Base-by-base conservation (phyloP, 2,113 vertebrate species). In the Mionectes macconnelli region DNA sequence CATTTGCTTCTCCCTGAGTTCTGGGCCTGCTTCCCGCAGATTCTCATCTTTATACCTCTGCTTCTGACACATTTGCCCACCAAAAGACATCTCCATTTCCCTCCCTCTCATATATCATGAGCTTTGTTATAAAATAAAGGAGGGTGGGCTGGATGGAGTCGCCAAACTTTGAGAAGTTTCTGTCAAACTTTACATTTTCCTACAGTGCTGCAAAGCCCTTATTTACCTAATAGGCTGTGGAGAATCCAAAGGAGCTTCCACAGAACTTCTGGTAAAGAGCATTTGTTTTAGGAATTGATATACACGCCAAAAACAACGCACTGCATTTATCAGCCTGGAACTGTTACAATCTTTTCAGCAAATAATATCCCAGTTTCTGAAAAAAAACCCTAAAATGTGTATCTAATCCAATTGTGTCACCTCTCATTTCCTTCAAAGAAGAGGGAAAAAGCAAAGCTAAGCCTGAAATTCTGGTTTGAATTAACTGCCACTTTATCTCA, bases 401-500 rank as follows among this genome's bases (percentile, higher is more conserved):
- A n/a, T 80, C 90, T 91, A 94, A 96, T 94, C 93, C 85, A 84
- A 73, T 78, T 90, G 53, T 96, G 80, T 93, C 91, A 93, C 84
- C 66, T 97, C 84, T 94, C 88, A 79, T 91, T 94, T 97, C 91
- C 79, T 72, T 89, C 69, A 92, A 87, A 96, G 68, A 77, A 7
- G 14, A 16, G 35, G 55, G 3, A 30, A 81, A 88, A 90, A 60
- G 69, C 77, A 86, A 93, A 94, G 50, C 63, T 84, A 68, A 84
- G 75, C 67, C 52, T 86, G 77, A 91, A 92, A 84, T 85, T 33
- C 91, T 94, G 95, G 66, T 91, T 94, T 94, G 77, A 96, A 97
- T 97, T 96, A 97, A 95, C 93, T 93, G 83, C 82, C 87, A 91
- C 84, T 95, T 97, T 95, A 96, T 96, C 83, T 96, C 63, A 84